Percentiles rank a stretch among this genome's conserved stretches.
These are phyloP conservation scores for Scaptomyza reducta DNA, from an alignment of 2,888 invertebrate genomes.

Conservation along the genomic window DNA sequence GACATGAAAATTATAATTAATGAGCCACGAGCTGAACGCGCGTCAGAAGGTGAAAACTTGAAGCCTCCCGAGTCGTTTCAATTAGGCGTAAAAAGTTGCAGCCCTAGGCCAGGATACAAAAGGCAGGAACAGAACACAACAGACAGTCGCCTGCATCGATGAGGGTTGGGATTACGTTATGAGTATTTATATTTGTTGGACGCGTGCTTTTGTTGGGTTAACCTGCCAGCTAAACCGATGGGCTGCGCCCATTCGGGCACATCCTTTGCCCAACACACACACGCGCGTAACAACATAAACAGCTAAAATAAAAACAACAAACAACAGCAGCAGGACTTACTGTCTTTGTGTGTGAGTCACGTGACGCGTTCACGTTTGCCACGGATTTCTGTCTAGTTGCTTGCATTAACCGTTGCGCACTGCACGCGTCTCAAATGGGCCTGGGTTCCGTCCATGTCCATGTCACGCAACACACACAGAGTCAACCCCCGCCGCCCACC, in stretches of 20 bases:
- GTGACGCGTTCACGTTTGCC: slow-evolving; percentile 70
- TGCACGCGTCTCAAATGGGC: slow-evolving; percentile 52
- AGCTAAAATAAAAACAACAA: slow-evolving; percentile 30
- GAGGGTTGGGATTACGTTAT: slow-evolving; percentile 60
- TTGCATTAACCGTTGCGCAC: slow-evolving; percentile 59
- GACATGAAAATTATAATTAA: slow-evolving; percentile 70
- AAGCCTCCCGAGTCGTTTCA: slow-evolving; percentile 61
- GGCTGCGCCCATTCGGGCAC: slow-evolving; percentile 72
- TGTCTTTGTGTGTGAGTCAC: slow-evolving; percentile 62
- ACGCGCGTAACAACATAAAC: slow-evolving; percentile 1
- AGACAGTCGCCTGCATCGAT: slow-evolving; percentile 13
- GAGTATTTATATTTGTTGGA: slow-evolving; percentile 28
- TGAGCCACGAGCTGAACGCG: slow-evolving; percentile 65
- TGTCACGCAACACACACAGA: slow-evolving; percentile 67
- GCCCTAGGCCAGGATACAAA: slow-evolving; percentile 30
- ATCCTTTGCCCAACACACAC: slow-evolving; percentile 63
- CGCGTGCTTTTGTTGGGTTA: slow-evolving; percentile 44
- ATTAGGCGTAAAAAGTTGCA: slow-evolving; percentile 72
- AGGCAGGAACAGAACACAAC: no score
- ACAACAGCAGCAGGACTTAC: slow-evolving; percentile 46
- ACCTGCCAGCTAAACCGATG: slow-evolving; percentile 36
- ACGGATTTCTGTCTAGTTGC: slow-evolving; percentile 52
- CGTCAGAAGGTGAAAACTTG: slow-evolving; percentile 74
- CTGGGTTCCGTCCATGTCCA: slow-evolving; percentile 34
- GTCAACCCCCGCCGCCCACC: background rate